phyloP scores from a whole-genome alignment of 2,113 vertebrate species.

The Lampris incognitus region DNA sequence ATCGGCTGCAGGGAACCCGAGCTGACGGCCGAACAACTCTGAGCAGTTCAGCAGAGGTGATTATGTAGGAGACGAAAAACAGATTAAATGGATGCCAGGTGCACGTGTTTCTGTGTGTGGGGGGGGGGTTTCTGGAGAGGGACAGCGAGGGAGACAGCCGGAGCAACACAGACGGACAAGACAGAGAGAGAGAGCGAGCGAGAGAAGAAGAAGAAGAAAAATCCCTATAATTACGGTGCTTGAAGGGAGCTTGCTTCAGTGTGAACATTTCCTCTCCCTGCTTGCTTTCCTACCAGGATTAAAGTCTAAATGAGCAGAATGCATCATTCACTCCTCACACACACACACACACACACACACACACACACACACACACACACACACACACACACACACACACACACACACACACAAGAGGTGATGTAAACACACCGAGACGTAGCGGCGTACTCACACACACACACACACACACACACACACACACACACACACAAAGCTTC shows the following conservation, averaged over 20 bases:
- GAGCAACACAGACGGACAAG: no score
- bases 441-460: background rate
- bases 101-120: conserved; percentile 62
- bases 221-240: conserved; percentile 59
- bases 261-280: conserved; percentile 63
- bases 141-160: conserved; percentile 3
- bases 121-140: conserved; percentile 55
- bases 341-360: background rate
- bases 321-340: conserved; percentile 23
- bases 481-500: background rate
- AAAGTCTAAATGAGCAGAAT: conserved; percentile 40
- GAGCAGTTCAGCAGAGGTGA: conserved; percentile 58
- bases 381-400: background rate
- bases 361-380: background rate
- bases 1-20: conserved; percentile 59
- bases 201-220: conserved; percentile 29
- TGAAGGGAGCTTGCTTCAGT: conserved; percentile 57
- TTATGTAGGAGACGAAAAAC: conserved; percentile 74
- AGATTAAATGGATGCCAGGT: conserved; percentile 81
- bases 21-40: conserved; percentile 75
- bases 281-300: conserved; percentile 48
- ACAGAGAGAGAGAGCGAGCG: conserved; percentile 10
- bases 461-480: conserved; percentile 7
- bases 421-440: background rate
- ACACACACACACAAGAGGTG: background rate